Conservation (phyloP, 2,113 vertebrate species). For the Chloropsis cyanopogon region DNA sequence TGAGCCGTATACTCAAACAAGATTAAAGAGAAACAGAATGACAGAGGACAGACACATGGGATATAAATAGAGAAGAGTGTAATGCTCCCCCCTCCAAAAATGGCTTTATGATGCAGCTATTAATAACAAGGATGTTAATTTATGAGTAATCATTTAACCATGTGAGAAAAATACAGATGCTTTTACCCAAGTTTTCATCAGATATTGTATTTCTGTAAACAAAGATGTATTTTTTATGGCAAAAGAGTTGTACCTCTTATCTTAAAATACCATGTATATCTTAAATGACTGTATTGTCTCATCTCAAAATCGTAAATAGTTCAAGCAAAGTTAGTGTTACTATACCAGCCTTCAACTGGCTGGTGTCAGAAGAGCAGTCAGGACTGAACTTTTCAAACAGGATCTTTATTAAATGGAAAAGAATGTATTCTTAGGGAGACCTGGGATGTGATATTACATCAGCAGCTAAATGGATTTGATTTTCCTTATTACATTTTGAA, state of each 20-base stretch:
- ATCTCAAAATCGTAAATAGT: neutral
- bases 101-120: conserved; percentile 66
- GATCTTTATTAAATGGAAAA: conserved; percentile 23
- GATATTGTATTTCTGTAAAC: neutral
- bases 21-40: conserved; percentile 88
- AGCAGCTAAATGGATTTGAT: neutral
- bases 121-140: conserved; percentile 72
- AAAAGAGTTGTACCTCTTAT: neutral
- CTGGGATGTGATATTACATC: neutral
- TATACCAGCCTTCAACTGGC: neutral
- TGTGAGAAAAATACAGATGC: conserved; percentile 34
- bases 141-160: conserved; percentile 64
- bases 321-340: neutral
- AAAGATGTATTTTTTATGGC: neutral
- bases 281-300: neutral
- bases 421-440: neutral
- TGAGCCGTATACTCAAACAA: conserved; percentile 94
- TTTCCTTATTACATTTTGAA: neutral
- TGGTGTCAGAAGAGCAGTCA: neutral
- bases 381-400: neutral
- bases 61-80: conserved; percentile 73
- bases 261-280: neutral
- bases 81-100: conserved; percentile 56
- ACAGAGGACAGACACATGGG: conserved; percentile 74
- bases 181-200: conserved; percentile 23